These are phyloP conservation scores for Acanthopleura granulata DNA, from an alignment of 2,888 invertebrate genomes.

Conservation along the genomic window DNA sequence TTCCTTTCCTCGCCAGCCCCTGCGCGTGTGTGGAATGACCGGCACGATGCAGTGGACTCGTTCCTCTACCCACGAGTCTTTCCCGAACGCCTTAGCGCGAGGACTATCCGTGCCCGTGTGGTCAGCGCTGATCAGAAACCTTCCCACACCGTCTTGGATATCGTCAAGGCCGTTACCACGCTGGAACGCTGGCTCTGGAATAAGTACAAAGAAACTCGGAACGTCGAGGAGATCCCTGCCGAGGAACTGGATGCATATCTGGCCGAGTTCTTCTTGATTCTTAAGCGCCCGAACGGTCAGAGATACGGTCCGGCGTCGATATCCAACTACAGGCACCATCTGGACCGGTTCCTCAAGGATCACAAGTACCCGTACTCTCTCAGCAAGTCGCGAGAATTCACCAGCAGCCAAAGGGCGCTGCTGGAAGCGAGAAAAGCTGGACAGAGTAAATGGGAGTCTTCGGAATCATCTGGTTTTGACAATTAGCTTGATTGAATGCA, in stretches of 20 bases:
- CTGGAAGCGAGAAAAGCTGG: background rate
- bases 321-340: background rate
- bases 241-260: background rate
- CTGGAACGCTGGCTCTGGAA: background rate
- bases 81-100: background rate
- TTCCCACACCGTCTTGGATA: background rate
- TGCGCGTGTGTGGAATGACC: no score
- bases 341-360: background rate
- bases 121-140: background rate
- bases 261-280: background rate
- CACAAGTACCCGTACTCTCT: background rate
- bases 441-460: no score
- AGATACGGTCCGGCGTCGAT: background rate
- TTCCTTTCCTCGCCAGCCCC: no score
- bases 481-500: no score
- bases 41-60: background rate
- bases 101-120: background rate
- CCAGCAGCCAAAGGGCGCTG: background rate
- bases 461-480: no score
- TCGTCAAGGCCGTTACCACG: background rate
- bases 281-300: background rate
- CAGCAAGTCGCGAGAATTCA: background rate
- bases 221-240: background rate
- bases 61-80: background rate
- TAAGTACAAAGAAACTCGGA: background rate